These are phyloP conservation scores for Oncopodura yosiiana DNA, from an alignment of 1,140 invertebrate genomes.

Conservation along the genomic window DNA sequence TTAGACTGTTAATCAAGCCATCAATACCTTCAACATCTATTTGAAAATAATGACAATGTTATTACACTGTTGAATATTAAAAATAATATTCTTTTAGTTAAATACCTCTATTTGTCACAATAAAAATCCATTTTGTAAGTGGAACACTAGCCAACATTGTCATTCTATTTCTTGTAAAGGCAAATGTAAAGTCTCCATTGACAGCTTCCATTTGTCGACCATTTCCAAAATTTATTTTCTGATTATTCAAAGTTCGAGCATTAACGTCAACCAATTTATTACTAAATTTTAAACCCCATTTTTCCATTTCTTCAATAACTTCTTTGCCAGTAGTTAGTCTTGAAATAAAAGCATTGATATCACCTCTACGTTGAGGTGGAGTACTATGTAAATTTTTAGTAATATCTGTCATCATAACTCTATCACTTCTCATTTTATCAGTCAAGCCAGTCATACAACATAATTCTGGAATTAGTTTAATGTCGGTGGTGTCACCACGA, in stretches of 20 bases:
- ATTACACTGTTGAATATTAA: conserved; percentile 25
- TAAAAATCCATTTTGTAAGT: too few species aligned
- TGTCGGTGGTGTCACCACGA: not conserved
- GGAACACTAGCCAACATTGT: too few species aligned
- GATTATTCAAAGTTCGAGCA: conserved; percentile 11
- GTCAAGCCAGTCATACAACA: conserved; percentile 40
- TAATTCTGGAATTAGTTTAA: conserved; percentile 40
- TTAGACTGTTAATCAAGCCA: conserved; percentile 1
- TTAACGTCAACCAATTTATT: not conserved
- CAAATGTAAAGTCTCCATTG: conserved; percentile 18
- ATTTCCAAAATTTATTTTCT: conserved; percentile 21
- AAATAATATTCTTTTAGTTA: not conserved
- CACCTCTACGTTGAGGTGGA: conserved; percentile 37
- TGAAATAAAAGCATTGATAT: too few species aligned
- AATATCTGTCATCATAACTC: conserved; percentile 37
- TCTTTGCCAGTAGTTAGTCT: too few species aligned
- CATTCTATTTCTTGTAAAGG: conserved; percentile 23
- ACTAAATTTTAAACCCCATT: conserved; percentile 17
- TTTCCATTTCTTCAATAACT: conserved; percentile 11
- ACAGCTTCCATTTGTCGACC: not conserved
- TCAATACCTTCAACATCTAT: conserved; percentile 3
- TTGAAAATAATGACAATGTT: conserved; percentile 41
- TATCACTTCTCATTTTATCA: conserved; percentile 35
- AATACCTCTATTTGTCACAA: too few species aligned
- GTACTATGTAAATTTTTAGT: conserved; percentile 39